These are phyloP conservation scores for Zaprionus taronus DNA, from an alignment of 1,140 invertebrate genomes.

Conservation along the genomic window DNA sequence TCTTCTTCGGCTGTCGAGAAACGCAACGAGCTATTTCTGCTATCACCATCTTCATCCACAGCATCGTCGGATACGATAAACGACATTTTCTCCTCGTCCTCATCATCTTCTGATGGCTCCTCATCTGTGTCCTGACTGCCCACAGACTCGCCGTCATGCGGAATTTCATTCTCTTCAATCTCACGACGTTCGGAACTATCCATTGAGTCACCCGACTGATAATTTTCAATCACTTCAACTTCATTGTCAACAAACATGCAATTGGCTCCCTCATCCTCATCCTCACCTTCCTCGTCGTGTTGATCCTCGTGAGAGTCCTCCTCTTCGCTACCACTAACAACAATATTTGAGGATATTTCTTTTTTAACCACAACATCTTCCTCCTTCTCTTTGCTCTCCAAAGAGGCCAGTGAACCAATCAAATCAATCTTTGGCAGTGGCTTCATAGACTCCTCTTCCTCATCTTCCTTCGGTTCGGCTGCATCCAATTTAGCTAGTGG, in stretches of 20 bases:
- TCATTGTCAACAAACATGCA: constrained; percentile 55
- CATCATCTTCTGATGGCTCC: constrained; percentile 33
- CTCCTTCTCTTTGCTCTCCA: not conserved
- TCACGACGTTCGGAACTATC: constrained; percentile 56
- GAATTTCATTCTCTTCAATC: constrained; percentile 65
- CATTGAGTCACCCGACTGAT: constrained; percentile 78
- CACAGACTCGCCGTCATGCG: constrained; percentile 68
- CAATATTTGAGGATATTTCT: not conserved
- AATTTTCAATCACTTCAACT: constrained; percentile 52
- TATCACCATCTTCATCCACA: constrained; percentile 22
- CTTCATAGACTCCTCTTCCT: constrained; percentile 15
- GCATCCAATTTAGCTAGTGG: constrained; percentile 44
- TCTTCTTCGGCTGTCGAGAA: constrained; percentile 45
- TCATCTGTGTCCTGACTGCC: constrained; percentile 72
- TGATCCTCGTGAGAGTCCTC: not conserved
- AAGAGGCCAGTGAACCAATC: constrained; percentile 34
- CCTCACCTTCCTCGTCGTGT: constrained; percentile 15
- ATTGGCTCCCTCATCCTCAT: constrained; percentile 10
- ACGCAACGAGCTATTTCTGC: constrained; percentile 32
- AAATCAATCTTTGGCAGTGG: constrained; percentile 53
- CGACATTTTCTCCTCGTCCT: constrained; percentile 53
- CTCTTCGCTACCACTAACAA: constrained; percentile 40
- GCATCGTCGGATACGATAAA: constrained; percentile 70
- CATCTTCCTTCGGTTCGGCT: not conserved
- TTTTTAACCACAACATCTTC: not conserved